Evolutionary conservation across 92 coral and sea anemone species (phyloP).

Genomic region (Chrysogorgia sp.): DNA sequence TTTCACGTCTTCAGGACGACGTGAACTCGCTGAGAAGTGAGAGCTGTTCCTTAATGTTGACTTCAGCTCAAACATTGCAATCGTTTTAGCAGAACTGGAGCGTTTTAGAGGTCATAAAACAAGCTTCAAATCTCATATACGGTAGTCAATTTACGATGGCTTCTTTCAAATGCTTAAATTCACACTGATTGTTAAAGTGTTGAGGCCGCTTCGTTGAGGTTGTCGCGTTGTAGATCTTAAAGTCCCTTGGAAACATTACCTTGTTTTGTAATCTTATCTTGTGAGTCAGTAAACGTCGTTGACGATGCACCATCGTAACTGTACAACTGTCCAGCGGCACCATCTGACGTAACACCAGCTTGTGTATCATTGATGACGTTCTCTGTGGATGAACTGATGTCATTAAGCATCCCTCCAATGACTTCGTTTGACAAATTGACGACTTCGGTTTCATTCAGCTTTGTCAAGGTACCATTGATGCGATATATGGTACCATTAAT

Average conservation of each 20-base stretch:
- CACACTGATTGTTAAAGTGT: too few species aligned
- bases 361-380: conserved; percentile 12
- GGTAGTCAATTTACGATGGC: too few species aligned
- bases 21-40: too few species aligned
- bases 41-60: too few species aligned
- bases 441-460: background rate
- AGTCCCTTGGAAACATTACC: background rate
- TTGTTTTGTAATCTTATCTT: background rate
- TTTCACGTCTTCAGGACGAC: too few species aligned
- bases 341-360: conserved; percentile 42
- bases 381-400: background rate
- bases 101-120: too few species aligned
- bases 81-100: too few species aligned
- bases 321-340: conserved; percentile 21
- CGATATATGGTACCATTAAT: conserved; percentile 31
- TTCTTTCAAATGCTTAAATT: too few species aligned
- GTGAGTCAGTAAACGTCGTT: conserved; percentile 20
- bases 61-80: too few species aligned
- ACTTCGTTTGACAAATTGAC: background rate
- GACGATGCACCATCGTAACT: conserved; percentile 40
- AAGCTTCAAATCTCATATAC: too few species aligned
- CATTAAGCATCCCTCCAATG: conserved; percentile 22
- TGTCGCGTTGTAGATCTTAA: too few species aligned
- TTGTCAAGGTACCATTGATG: conserved; percentile 14
- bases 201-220: too few species aligned